A percentile compares a stretch with the other conserved stretches of the same genome.
phyloP scores from a whole-genome alignment of 2,888 invertebrate genomes.

The Ophioninae sp. region DNA sequence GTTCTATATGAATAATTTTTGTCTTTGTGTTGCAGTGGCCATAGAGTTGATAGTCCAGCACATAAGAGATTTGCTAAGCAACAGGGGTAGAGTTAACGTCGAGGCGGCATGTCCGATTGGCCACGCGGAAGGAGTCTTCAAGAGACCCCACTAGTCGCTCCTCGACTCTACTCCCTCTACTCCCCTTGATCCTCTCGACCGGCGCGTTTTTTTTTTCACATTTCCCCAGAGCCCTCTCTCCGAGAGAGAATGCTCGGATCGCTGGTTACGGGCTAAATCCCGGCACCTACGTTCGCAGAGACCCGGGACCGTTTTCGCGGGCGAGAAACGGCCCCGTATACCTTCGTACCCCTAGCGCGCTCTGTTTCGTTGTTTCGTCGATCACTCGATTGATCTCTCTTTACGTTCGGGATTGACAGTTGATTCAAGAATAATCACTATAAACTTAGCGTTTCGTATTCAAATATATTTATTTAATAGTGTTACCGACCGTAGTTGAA shows the following conservation, averaged over 20 bases:
- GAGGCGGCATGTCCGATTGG: slow-evolving; percentile 75
- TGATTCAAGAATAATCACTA: not conserved
- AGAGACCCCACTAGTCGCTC: slow-evolving; percentile 77
- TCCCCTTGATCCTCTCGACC: not conserved
- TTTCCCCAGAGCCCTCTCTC: slow-evolving; percentile 34
- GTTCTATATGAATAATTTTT: slow-evolving; percentile 50
- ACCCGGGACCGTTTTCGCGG: slow-evolving; percentile 49
- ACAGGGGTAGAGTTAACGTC: slow-evolving; percentile 80
- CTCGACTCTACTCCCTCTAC: slow-evolving; percentile 41
- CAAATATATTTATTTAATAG: not conserved
- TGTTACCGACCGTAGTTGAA: slow-evolving; percentile 7
- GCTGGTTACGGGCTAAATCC: slow-evolving; percentile 4
- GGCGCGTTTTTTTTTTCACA: slow-evolving; percentile 7
- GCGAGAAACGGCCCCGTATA: slow-evolving; percentile 42
- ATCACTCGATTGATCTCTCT: not conserved
- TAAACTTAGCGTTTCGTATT: not conserved
- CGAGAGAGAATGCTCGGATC: slow-evolving; percentile 11
- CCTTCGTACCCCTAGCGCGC: slow-evolving; percentile 37
- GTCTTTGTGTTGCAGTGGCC: slow-evolving; percentile 89
- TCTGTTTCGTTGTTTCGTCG: slow-evolving; percentile 12
- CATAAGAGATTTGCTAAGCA: slow-evolving; percentile 93
- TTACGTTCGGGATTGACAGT: not conserved
- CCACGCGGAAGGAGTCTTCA: slow-evolving; percentile 73
- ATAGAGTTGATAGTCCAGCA: slow-evolving; percentile 98
- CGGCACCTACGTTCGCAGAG: slow-evolving; percentile 27